Percentiles rank a stretch among this genome's conserved stretches.
Evolutionary conservation across 2,888 invertebrate species (phyloP).

Genomic region (Flexamia atlantica): DNA sequence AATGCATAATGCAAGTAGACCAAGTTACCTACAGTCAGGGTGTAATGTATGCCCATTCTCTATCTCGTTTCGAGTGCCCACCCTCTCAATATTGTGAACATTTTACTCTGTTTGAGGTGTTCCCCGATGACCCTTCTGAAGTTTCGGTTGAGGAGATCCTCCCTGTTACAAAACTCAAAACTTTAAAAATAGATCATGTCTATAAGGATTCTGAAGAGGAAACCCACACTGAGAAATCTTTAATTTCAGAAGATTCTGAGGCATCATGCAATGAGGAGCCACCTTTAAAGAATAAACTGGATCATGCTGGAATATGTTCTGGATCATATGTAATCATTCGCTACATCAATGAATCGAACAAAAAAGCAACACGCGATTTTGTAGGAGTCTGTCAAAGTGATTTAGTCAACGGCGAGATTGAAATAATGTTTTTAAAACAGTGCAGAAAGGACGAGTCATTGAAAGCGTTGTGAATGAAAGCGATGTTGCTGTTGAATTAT

Average conservation of each 20-base stretch:
- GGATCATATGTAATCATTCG: no score
- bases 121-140: background rate
- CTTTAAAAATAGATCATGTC: background rate
- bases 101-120: background rate
- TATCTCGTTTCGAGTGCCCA: background rate
- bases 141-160: background rate
- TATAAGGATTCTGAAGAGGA: background rate
- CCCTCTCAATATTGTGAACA: background rate
- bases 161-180: background rate
- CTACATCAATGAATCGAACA: no score
- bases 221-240: background rate
- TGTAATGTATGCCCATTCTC: background rate
- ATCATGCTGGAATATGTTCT: no score
- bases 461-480: no score
- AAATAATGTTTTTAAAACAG: no score
- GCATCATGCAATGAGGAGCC: background rate
- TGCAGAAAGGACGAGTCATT: no score
- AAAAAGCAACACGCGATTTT: no score
- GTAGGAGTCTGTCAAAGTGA: no score
- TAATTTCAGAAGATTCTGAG: background rate
- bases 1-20: constrained; percentile 20
- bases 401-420: no score
- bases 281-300: background rate
- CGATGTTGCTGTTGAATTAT: no score
- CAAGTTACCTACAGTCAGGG: constrained; percentile 9